These are phyloP conservation scores for Semibalanus balanoides DNA, from an alignment of 1,140 invertebrate genomes.

Conservation along the genomic window DNA sequence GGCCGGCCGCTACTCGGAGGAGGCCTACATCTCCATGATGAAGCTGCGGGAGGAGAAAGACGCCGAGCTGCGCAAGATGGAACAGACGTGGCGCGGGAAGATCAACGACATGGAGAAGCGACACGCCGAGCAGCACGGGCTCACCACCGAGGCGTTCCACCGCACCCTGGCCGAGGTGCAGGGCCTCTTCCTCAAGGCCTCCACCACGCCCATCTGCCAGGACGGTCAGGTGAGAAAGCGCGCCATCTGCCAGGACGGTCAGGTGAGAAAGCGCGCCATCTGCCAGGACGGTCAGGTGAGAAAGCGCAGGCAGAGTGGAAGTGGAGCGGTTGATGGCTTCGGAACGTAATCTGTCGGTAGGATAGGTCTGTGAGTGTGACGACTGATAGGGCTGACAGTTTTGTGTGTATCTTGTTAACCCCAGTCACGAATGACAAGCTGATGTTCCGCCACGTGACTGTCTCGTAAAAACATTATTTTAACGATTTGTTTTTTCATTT, in stretches of 20 bases:
- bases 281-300: conserved; percentile 15
- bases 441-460: no score
- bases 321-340: no score
- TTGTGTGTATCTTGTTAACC: no score
- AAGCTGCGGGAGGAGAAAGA: conserved; percentile 17
- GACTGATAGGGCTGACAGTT: no score
- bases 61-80: conserved; percentile 15
- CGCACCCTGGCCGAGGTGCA: conserved; percentile 19
- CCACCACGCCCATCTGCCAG: conserved; percentile 18
- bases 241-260: conserved; percentile 19
- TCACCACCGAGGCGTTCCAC: conserved; percentile 17
- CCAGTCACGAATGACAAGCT: no score
- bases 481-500: neutral
- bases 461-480: no score
- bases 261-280: conserved; percentile 17
- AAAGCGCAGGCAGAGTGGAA: no score
- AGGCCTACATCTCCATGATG: conserved; percentile 18
- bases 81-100: conserved; percentile 14
- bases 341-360: no score
- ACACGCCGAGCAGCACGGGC: conserved; percentile 16
- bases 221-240: conserved; percentile 17
- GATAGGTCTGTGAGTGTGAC: no score
- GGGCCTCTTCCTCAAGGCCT: conserved; percentile 17
- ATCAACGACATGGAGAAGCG: conserved; percentile 15
- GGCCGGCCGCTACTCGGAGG: conserved; percentile 12